phyloP scores from a whole-genome alignment of 2,888 invertebrate species.

The Bunonema sp. region DNA sequence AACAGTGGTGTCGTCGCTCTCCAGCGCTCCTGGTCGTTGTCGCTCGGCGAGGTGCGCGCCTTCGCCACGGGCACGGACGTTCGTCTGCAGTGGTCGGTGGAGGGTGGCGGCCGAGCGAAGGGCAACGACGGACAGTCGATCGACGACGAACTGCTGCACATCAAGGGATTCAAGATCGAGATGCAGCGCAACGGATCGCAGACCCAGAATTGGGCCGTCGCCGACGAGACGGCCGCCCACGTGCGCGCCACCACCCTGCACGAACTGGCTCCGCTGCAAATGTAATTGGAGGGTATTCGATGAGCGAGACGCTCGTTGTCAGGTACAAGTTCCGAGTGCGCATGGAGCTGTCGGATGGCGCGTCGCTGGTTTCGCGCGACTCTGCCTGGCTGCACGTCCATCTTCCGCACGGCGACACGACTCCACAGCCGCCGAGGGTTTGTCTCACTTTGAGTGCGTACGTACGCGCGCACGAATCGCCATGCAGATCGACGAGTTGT shows the following conservation, averaged over 20 bases:
- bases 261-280: slow-evolving; percentile 7
- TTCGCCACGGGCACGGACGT: slow-evolving; percentile 21
- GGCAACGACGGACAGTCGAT: no score
- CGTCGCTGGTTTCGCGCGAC: slow-evolving; percentile 8
- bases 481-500: slow-evolving; percentile 14
- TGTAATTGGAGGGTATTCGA: slow-evolving; percentile 6
- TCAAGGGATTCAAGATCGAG: slow-evolving; percentile 16
- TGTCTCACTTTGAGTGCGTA: neutral
- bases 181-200: slow-evolving; percentile 7
- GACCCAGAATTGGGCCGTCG: slow-evolving; percentile 16
- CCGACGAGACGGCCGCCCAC: slow-evolving; percentile 18
- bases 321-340: slow-evolving; percentile 18
- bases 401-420: neutral
- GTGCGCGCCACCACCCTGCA: slow-evolving; percentile 26
- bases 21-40: slow-evolving; percentile 8
- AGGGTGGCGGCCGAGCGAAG: no score
- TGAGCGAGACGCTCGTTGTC: neutral
- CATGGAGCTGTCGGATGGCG: slow-evolving; percentile 11
- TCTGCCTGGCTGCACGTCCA: slow-evolving; percentile 15
- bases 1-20: no score
- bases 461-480: neutral
- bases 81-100: slow-evolving; percentile 17
- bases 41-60: slow-evolving; percentile 13
- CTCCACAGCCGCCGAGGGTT: neutral
- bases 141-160: slow-evolving; percentile 9